phyloP scores from a whole-genome alignment of 1,140 invertebrate species.

The Leptestheria dahalacensis region DNA sequence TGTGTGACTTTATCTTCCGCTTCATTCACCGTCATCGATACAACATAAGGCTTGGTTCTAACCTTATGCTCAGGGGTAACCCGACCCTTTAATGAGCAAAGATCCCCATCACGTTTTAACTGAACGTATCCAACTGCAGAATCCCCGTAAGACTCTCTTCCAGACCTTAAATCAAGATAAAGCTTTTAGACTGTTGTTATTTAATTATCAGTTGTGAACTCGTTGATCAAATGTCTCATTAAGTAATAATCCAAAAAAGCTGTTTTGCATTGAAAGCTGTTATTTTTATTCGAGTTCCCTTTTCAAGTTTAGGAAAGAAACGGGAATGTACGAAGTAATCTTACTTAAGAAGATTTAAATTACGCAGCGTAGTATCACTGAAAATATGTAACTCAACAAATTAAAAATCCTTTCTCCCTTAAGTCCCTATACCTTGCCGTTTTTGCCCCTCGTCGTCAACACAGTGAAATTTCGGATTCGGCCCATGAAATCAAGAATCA shows the following conservation, averaged over 20 bases:
- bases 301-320: no score
- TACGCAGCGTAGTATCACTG: no score
- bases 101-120: neutral
- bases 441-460: no score
- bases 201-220: no score
- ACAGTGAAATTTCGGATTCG: neutral
- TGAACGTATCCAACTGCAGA: neutral
- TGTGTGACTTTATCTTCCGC: neutral
- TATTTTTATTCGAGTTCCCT: no score
- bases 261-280: neutral
- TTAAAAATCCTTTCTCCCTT: no score
- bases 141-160: neutral
- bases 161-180: neutral
- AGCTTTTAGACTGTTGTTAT: neutral
- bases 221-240: neutral
- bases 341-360: no score
- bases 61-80: neutral
- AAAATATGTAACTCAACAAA: no score
- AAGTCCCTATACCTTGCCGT: no score
- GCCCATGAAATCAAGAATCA: neutral
- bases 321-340: no score
- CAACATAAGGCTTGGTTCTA: neutral
- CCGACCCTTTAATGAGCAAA: neutral
- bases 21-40: neutral
- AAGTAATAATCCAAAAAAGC: neutral